Evolutionary conservation across 2,113 vertebrate species (phyloP), one percentile per base, ranked within the genome.

Genomic region (Pedionomus torquatus): DNA sequence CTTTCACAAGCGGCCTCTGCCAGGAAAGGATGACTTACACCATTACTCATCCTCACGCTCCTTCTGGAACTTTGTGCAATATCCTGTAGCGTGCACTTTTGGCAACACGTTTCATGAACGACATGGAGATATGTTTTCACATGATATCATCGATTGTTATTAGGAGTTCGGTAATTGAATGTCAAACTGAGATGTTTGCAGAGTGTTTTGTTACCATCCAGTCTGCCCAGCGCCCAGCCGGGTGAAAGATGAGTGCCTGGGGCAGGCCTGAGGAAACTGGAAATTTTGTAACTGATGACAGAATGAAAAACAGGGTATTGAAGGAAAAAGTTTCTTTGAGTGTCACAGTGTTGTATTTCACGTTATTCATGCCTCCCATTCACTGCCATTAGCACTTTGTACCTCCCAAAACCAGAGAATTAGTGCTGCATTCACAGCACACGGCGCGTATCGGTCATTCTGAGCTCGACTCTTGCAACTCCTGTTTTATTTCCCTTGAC

Each of bases 21-120:
- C 93, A 90, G 96, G 96, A 97, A 95, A 85, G 58, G 54, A 57
- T 74, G 68, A 96, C 92, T 94, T 94, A 52, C 49, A 13, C 33
- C 71, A 31, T 91, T 95, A 78, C 66, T 80, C 80, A 51, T 66
- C 79, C 87, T 94, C 65, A 37, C 44, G n/a, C 70, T 87, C 70
- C 39, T 83, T 39, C 74, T 46, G 70, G 46, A 95, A 69, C 54
- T 64, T 87, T 54, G 49, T 79, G 89, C 66, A 69, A 60, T 25
- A 86, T 52, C 87, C 79, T 44, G 54, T 8, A 3, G 11, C 10
- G 24, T 20, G 46, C 48, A n/a, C 1, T 20, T 71, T 30, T 3
- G 33, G n/a, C 60, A 71, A 23, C 23, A n/a, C 30, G 26, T 43
- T 51, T 57, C 2, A 9, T 11, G 13, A 81, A 55, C 0, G 0